Percentiles rank a stretch among this genome's conserved stretches.
Evolutionary conservation across 1,140 invertebrate species (phyloP).

Genomic region (Apis laboriosa): DNA sequence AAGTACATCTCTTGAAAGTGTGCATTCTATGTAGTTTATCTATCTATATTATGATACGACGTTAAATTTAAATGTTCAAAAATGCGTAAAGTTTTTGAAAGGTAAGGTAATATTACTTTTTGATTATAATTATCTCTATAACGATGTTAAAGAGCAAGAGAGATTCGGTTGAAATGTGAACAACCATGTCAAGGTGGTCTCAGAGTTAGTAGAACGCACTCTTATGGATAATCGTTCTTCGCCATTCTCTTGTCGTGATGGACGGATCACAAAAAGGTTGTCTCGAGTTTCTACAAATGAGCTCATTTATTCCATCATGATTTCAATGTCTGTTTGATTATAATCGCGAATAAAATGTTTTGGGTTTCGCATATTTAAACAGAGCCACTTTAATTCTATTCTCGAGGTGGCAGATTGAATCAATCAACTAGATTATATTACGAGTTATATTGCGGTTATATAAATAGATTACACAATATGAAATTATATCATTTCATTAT

Average conservation of each 20-base stretch:
- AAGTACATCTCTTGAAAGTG: background rate
- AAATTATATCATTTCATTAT: no score
- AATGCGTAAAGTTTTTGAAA: no score
- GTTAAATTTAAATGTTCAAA: background rate
- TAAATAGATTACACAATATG: no score
- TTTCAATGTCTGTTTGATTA: background rate
- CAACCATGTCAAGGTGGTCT: constrained; percentile 47
- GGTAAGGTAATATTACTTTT: background rate
- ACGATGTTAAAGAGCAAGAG: constrained; percentile 5
- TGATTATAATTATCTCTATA: constrained; percentile 31
- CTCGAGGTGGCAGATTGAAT: background rate
- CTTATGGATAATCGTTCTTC: constrained; percentile 46
- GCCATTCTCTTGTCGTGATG: constrained; percentile 26
- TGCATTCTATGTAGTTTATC: background rate
- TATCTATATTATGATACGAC: no score
- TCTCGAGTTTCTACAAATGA: constrained; percentile 2
- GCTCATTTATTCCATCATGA: background rate
- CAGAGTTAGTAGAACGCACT: constrained; percentile 40
- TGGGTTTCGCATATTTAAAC: no score
- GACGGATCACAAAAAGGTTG: constrained; percentile 12
- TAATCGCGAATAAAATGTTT: background rate
- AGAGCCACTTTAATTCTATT: background rate
- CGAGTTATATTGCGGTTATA: no score
- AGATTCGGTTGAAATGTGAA: constrained; percentile 31
- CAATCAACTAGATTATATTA: background rate